Percentiles rank a stretch among this genome's conserved stretches.
Conservation (phyloP, 2,113 vertebrate species). For the Thymallus thymallus region DNA sequence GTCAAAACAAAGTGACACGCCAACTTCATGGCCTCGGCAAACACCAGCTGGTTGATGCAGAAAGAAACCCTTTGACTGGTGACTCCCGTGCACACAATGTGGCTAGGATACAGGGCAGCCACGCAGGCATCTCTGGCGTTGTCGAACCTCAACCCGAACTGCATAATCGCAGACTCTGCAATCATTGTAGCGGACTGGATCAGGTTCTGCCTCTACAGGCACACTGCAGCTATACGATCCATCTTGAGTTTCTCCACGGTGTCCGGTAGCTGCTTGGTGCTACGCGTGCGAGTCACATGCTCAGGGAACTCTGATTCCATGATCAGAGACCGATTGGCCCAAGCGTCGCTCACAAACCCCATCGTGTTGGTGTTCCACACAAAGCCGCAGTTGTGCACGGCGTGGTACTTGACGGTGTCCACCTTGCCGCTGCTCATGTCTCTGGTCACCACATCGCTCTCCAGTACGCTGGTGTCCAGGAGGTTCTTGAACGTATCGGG, state of each 20-base stretch:
- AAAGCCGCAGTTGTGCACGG: no score
- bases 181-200: not conserved
- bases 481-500: no score
- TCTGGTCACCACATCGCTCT: not conserved
- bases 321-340: not conserved
- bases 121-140: not conserved
- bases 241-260: not conserved
- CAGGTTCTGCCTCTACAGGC: not conserved
- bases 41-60: constrained; percentile 14
- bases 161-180: not conserved
- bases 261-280: constrained; percentile 4
- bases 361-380: not conserved
- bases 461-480: no score
- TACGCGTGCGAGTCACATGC: not conserved
- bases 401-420: no score
- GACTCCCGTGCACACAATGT: not conserved
- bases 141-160: no score
- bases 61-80: not conserved
- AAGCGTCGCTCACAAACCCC: not conserved
- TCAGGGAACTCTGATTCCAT: not conserved
- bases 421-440: no score
- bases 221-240: not conserved
- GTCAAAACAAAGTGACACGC: constrained; percentile 10
- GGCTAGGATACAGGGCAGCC: not conserved
- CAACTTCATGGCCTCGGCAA: constrained; percentile 15